Conservation (phyloP, 1,140 invertebrate genomes). For the Drosophila bocqueti region DNA sequence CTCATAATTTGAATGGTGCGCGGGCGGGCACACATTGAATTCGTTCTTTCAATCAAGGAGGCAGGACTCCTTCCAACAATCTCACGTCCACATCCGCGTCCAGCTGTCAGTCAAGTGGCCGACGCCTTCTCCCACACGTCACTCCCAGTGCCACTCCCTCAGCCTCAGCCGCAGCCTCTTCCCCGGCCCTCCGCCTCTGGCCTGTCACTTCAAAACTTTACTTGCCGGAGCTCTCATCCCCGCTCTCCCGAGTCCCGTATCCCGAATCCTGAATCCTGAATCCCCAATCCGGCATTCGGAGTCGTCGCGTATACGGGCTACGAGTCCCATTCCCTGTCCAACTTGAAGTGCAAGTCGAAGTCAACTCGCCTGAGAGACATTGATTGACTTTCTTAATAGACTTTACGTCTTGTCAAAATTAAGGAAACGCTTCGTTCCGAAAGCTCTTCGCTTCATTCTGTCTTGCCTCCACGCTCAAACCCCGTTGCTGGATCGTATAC, state of each 20-base stretch:
- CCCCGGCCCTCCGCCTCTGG: slow-evolving; percentile 25
- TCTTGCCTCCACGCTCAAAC: neutral
- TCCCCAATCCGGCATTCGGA: slow-evolving; percentile 32
- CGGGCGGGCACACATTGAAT: slow-evolving; percentile 66
- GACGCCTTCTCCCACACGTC: slow-evolving; percentile 64
- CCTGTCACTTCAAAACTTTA: slow-evolving; percentile 77
- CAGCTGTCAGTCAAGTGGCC: slow-evolving; percentile 78
- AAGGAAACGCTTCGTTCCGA: slow-evolving; percentile 62
- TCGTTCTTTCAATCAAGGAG: slow-evolving; percentile 78
- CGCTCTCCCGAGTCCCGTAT: slow-evolving; percentile 2
- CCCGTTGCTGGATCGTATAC: slow-evolving; percentile 7
- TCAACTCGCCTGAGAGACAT: slow-evolving; percentile 79
- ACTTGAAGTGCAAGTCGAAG: slow-evolving; percentile 61
- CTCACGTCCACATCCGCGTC: slow-evolving; percentile 66
- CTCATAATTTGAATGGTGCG: slow-evolving; percentile 68
- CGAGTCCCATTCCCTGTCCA: slow-evolving; percentile 31
- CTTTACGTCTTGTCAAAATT: slow-evolving; percentile 83
- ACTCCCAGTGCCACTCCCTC: slow-evolving; percentile 46
- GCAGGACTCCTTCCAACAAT: slow-evolving; percentile 54
- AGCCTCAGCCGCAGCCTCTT: neutral
- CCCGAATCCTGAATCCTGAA: slow-evolving; percentile 4
- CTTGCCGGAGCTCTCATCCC: slow-evolving; percentile 54
- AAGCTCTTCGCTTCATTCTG: slow-evolving; percentile 22
- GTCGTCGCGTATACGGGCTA: slow-evolving; percentile 23
- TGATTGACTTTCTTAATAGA: slow-evolving; percentile 85